These are phyloP conservation scores for Pseudorhombus dupliciocellatus DNA, from an alignment of 2,113 vertebrate species.

Conservation along the genomic window DNA sequence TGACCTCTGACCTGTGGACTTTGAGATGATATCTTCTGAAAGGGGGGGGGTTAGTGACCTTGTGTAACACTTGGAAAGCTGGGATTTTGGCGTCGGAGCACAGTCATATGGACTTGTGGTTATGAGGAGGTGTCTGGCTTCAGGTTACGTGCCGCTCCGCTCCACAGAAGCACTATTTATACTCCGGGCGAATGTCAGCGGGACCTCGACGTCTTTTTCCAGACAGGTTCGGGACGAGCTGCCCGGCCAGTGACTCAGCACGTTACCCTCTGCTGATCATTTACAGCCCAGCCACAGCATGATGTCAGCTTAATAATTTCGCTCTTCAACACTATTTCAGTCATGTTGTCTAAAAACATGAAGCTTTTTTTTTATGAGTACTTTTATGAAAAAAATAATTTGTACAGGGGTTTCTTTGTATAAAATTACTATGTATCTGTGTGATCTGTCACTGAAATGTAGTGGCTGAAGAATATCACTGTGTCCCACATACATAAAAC, in stretches of 20 bases:
- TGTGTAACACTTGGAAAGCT: constrained; percentile 17
- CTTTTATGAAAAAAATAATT: no score
- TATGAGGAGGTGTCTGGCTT: constrained; percentile 31
- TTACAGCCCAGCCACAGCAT: constrained; percentile 13
- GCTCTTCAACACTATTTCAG: neutral
- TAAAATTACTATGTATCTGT: no score
- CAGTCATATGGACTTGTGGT: constrained; percentile 35
- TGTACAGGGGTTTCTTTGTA: neutral
- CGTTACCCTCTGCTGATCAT: neutral
- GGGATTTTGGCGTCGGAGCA: constrained; percentile 1
- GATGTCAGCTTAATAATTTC: neutral
- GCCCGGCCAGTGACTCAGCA: constrained; percentile 57
- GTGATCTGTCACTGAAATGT: neutral
- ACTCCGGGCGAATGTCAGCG: constrained; percentile 43
- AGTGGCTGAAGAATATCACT: neutral
- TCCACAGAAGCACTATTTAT: constrained; percentile 69
- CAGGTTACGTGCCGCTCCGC: constrained; percentile 52
- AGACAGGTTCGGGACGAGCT: neutral
- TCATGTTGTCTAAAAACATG: no score
- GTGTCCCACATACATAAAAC: neutral
- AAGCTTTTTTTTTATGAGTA: no score
- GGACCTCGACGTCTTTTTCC: constrained; percentile 34
- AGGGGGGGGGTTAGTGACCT: neutral
- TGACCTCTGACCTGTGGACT: neutral
- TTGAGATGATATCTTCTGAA: no score